Percentiles rank a stretch among this genome's conserved stretches.
Evolutionary conservation across 2,888 invertebrate species (phyloP).

Genomic region (Agrilus cyanescens): DNA sequence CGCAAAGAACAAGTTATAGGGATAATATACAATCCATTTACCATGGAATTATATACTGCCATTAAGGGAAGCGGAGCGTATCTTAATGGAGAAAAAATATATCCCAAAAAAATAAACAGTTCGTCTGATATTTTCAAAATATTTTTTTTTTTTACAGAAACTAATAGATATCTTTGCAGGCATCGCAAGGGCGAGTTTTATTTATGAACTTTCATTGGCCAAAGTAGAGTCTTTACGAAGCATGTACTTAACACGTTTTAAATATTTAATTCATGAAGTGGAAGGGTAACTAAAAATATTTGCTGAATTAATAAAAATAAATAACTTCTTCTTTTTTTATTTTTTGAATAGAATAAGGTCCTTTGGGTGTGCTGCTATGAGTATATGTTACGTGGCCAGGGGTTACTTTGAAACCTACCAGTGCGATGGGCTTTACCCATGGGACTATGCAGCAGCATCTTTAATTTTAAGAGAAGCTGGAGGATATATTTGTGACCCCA

Average conservation of each 20-base stretch:
- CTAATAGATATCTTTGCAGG: slow-evolving; percentile 17
- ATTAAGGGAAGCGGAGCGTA: slow-evolving; percentile 60
- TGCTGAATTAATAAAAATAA: background rate
- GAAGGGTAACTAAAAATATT: slow-evolving; percentile 27
- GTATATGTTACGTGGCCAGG: slow-evolving; percentile 57
- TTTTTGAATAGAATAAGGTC: slow-evolving; percentile 43
- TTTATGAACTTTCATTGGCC: slow-evolving; percentile 34
- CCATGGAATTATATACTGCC: slow-evolving; percentile 59
- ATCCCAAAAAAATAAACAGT: slow-evolving; percentile 42
- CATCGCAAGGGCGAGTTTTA: slow-evolving; percentile 25
- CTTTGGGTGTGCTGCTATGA: slow-evolving; percentile 60
- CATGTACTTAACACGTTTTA: slow-evolving; percentile 31
- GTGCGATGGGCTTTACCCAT: slow-evolving; percentile 57
- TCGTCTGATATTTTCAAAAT: too few species aligned
- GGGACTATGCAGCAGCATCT: slow-evolving; percentile 69
- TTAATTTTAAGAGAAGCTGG: slow-evolving; percentile 70
- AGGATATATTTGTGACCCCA: slow-evolving; percentile 52
- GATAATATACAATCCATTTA: slow-evolving; percentile 62
- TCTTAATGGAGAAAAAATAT: slow-evolving; percentile 52
- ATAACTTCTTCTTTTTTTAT: background rate
- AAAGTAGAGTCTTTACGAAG: slow-evolving; percentile 27
- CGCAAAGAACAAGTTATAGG: slow-evolving; percentile 51
- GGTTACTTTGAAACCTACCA: slow-evolving; percentile 57
- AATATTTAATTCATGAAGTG: slow-evolving; percentile 26
- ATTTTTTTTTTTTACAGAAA: background rate